Conservation (phyloP, 2,888 invertebrate genomes). For the Halocaridina rubra region DNA sequence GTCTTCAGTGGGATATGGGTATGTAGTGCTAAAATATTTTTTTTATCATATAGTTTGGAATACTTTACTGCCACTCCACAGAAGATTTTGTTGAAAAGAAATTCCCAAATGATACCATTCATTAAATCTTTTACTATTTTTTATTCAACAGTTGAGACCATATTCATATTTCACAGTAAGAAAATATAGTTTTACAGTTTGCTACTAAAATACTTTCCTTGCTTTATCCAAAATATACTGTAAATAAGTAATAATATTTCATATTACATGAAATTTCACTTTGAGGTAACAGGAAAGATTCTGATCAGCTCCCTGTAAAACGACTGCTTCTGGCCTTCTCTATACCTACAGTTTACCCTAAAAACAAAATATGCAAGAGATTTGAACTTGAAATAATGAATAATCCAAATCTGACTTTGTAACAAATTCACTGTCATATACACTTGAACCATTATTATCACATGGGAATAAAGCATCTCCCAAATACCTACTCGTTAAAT, state of each 20-base stretch:
- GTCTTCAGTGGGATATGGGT: no score
- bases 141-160: conserved; percentile 17
- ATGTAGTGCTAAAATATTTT: background rate
- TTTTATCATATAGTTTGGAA: background rate
- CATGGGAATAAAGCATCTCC: background rate
- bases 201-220: conserved; percentile 15
- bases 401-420: background rate
- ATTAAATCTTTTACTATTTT: background rate
- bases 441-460: background rate
- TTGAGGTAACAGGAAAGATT: background rate
- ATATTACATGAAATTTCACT: background rate
- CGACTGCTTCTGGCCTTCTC: background rate
- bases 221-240: background rate
- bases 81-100: background rate
- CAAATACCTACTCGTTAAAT: background rate
- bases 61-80: background rate
- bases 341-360: background rate
- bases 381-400: background rate
- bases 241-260: background rate
- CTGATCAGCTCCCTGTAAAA: background rate
- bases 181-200: conserved; percentile 37
- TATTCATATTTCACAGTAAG: conserved; percentile 30
- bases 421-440: background rate
- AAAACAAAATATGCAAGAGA: background rate
- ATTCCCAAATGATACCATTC: background rate